Conservation (phyloP, 2,888 invertebrate species). For the Drosophila histrio region DNA sequence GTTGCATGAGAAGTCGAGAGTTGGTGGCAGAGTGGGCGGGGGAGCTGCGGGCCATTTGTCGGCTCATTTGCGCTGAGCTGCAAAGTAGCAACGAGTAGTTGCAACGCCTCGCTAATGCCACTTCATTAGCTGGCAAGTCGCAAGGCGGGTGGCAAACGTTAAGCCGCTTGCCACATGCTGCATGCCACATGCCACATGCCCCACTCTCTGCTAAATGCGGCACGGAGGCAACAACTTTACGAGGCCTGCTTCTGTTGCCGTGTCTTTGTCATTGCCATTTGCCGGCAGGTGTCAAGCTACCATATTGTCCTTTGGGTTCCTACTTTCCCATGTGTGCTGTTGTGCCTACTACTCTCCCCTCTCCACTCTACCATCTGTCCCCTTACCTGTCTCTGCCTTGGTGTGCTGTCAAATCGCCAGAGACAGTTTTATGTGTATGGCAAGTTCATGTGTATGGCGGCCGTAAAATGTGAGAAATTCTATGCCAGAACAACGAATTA, state of each 20-base stretch:
- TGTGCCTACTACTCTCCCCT: too few relatives aligned
- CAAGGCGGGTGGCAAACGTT: conserved; percentile 24
- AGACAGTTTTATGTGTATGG: conserved; percentile 68
- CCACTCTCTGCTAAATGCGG: conserved; percentile 8
- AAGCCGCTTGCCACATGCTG: conserved; percentile 22
- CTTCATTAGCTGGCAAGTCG: conserved; percentile 68
- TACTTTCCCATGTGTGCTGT: conserved; percentile 3
- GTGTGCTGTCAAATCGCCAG: conserved; percentile 54
- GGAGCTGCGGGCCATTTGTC: conserved; percentile 50
- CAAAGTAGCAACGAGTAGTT: conserved; percentile 35
- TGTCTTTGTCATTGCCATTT: conserved; percentile 34
- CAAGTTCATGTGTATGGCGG: conserved; percentile 34
- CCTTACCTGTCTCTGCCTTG: not conserved
- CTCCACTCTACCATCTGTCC: conserved; percentile 5
- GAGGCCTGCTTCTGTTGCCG: conserved; percentile 33
- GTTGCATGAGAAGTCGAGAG: not conserved
- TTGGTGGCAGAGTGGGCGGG: not conserved
- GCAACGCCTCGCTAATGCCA: conserved; percentile 47
- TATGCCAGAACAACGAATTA: conserved; percentile 64
- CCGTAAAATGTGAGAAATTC: conserved; percentile 69
- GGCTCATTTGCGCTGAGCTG: conserved; percentile 55
- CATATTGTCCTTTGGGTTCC: conserved; percentile 47
- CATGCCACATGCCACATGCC: conserved; percentile 15
- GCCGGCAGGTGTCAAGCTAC: conserved; percentile 65
- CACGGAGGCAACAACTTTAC: conserved; percentile 17